phyloP scores from a whole-genome alignment of 1,140 invertebrate species.

The Sipha flava region DNA sequence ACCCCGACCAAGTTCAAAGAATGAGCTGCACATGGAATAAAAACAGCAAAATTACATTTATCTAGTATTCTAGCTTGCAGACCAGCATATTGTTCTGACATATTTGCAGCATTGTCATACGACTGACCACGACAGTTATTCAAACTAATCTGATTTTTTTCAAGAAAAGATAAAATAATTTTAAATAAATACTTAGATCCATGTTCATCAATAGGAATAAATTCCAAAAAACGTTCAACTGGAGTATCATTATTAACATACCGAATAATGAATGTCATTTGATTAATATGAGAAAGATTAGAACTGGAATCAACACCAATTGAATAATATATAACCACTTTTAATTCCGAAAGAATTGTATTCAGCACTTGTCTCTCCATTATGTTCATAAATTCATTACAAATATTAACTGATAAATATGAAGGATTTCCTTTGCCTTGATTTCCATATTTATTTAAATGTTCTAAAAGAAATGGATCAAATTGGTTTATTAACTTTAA shows the following conservation, averaged over 20 bases:
- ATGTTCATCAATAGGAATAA: neutral
- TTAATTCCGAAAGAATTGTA: constrained; percentile 29
- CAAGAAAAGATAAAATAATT: neutral
- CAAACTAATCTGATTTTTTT: neutral
- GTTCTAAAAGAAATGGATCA: constrained; percentile 42
- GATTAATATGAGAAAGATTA: constrained; percentile 32
- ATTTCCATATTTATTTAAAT: constrained; percentile 41
- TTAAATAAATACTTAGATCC: neutral
- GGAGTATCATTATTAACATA: neutral
- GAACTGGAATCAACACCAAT: neutral
- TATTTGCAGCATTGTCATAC: constrained; percentile 34
- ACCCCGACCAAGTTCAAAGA: too few species aligned
- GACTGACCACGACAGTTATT: constrained; percentile 37
- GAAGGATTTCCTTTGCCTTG: constrained; percentile 38
- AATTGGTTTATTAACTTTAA: constrained; percentile 41
- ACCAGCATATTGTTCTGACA: neutral
- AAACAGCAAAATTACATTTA: neutral
- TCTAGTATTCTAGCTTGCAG: neutral
- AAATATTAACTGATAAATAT: constrained; percentile 42
- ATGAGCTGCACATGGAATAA: constrained; percentile 4
- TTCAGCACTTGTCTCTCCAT: constrained; percentile 28
- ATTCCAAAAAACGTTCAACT: neutral
- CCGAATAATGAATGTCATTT: neutral
- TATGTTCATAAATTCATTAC: constrained; percentile 41
- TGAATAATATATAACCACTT: neutral